Percentiles rank a stretch among this genome's conserved stretches.
phyloP scores from a whole-genome alignment of 2,113 vertebrate species.

The Scortum barcoo region DNA sequence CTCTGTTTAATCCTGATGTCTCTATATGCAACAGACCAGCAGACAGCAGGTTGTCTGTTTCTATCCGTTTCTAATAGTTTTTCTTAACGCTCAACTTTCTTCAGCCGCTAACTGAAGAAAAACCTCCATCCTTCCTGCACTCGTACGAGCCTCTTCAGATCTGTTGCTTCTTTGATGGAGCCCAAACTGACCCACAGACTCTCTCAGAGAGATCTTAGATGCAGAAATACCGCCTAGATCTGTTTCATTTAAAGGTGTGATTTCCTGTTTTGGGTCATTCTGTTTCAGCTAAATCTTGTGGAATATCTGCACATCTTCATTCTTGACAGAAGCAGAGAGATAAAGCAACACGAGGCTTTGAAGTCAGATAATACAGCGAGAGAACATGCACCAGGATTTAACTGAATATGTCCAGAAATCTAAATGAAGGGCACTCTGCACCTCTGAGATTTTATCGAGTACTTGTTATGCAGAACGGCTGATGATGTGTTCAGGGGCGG shows the following conservation, averaged over 20 bases:
- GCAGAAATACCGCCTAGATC: no score
- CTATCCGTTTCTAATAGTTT: no score
- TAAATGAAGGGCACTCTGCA: conserved; percentile 2
- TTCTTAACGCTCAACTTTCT: no score
- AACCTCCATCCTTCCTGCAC: no score
- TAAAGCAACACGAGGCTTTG: conserved; percentile 3
- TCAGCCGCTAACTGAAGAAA: no score
- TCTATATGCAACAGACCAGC: no score
- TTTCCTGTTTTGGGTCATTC: background rate
- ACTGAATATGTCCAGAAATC: conserved; percentile 31
- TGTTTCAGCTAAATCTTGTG: background rate
- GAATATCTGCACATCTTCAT: background rate
- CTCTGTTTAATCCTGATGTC: no score
- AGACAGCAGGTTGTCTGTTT: no score
- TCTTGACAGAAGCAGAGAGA: conserved; percentile 4
- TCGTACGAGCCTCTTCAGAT: background rate
- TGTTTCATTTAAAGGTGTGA: background rate
- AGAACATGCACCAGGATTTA: conserved; percentile 23
- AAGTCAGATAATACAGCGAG: conserved; percentile 14
- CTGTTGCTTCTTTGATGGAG: background rate
- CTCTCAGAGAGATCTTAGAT: no score
- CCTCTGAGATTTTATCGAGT: background rate
- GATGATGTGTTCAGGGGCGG: conserved; percentile 1
- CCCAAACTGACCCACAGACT: background rate
- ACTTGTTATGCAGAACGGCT: conserved; percentile 13